A percentile compares a stretch with the other conserved stretches of the same genome.
phyloP scores from a whole-genome alignment of 2,888 invertebrate species.

The Amblyjoppa fuscipennis region DNA sequence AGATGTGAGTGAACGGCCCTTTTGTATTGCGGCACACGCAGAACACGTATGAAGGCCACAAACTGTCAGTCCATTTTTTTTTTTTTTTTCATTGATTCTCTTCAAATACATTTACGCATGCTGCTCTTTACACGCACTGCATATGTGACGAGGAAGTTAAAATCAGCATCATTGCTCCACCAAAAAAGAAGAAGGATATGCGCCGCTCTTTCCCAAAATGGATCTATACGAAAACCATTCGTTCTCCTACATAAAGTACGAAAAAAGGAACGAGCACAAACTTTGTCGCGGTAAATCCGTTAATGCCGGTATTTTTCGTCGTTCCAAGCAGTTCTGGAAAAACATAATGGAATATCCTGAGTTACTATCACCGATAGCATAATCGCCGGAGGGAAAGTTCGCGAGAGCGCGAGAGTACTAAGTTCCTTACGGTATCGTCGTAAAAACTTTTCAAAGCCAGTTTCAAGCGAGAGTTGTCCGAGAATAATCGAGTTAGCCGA shows the following conservation, averaged over 20 bases:
- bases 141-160: not conserved
- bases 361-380: conserved; percentile 6
- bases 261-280: not conserved
- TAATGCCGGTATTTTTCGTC: not conserved
- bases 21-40: not conserved
- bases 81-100: not conserved
- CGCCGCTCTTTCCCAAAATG: no score
- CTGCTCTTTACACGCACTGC: no score
- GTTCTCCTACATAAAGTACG: no score
- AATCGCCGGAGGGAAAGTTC: conserved; percentile 19
- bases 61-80: not conserved
- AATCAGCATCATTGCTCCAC: not conserved
- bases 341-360: not conserved
- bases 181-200: not conserved
- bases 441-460: conserved; percentile 23
- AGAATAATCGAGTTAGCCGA: conserved; percentile 28
- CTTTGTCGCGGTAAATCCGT: not conserved
- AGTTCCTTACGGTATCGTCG: conserved; percentile 29
- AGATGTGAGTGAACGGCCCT: not conserved
- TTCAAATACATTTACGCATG: not conserved
- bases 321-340: not conserved
- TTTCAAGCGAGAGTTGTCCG: not conserved
- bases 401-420: conserved; percentile 19
- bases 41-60: not conserved
- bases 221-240: no score